phyloP scores from a whole-genome alignment of 2,113 vertebrate species.

The Forbesichthys papilliferus region DNA sequence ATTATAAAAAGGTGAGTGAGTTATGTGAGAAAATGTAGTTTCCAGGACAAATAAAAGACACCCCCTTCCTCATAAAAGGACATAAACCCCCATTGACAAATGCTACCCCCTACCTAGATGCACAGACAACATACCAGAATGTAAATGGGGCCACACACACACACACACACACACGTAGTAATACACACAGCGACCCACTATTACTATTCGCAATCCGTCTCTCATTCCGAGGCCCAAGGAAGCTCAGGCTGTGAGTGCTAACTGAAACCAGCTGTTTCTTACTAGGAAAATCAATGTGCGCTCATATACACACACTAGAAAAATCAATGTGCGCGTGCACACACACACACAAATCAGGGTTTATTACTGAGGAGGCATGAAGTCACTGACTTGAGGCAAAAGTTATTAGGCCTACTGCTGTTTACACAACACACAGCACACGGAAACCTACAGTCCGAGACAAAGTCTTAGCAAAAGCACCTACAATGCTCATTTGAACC shows the following conservation, averaged over 20 bases:
- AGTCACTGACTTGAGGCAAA: slow-evolving; percentile 43
- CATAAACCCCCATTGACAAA: neutral
- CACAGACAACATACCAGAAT: neutral
- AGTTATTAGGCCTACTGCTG: slow-evolving; percentile 38
- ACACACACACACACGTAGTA: slow-evolving; percentile 1
- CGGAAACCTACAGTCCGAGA: neutral
- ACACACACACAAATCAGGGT: slow-evolving; percentile 44
- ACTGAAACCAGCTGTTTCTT: slow-evolving; percentile 76
- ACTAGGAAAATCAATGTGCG: slow-evolving; percentile 44
- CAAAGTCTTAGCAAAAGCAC: too few relatives aligned
- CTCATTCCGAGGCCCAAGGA: slow-evolving; percentile 61
- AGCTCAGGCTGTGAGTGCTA: slow-evolving; percentile 67
- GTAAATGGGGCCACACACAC: slow-evolving; percentile 2
- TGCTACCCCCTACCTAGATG: neutral
- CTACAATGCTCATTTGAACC: too few relatives aligned
- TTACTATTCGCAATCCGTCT: slow-evolving; percentile 7
- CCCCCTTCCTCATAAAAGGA: slow-evolving; percentile 3
- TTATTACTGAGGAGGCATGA: slow-evolving; percentile 63
- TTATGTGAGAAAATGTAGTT: too few relatives aligned
- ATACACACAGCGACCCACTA: slow-evolving; percentile 2
- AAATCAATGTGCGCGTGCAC: slow-evolving; percentile 10
- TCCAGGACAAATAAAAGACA: neutral
- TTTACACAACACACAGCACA: slow-evolving; percentile 26
- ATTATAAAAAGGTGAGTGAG: too few relatives aligned
- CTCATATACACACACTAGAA: slow-evolving; percentile 7